A percentile compares a stretch with the other conserved stretches of the same genome.
These are phyloP conservation scores for Tachysurus fulvidraco DNA, from an alignment of 2,113 vertebrate species.

Conservation along the genomic window DNA sequence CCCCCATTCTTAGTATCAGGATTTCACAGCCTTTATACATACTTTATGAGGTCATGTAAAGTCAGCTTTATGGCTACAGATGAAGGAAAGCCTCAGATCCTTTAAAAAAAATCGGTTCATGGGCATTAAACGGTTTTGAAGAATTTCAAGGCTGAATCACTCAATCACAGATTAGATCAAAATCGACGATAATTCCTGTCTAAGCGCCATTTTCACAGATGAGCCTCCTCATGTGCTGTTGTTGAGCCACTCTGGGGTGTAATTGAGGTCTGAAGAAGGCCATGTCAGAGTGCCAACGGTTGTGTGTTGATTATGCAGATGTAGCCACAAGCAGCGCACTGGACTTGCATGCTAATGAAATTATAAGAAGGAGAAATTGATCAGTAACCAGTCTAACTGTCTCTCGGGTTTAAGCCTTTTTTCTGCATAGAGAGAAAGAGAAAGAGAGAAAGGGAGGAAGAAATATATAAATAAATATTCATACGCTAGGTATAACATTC, in stretches of 20 bases:
- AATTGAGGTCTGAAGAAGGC: conserved; percentile 35
- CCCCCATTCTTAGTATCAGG: not conserved
- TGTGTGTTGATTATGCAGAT: conserved; percentile 39
- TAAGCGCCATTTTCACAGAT: conserved; percentile 5
- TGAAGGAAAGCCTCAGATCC: not conserved
- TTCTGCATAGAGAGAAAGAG: not conserved
- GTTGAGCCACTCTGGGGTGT: conserved; percentile 27
- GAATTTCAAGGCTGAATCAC: not conserved
- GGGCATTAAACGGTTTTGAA: not conserved
- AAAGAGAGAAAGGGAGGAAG: too few relatives aligned
- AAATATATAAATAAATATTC: not conserved
- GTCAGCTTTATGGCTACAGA: not conserved
- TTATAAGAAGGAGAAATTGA: conserved; percentile 42
- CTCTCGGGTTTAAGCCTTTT: conserved; percentile 9
- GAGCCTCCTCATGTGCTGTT: not conserved
- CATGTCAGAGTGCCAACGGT: conserved; percentile 11
- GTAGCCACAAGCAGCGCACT: not conserved
- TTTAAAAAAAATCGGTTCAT: not conserved
- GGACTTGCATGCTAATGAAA: conserved; percentile 46
- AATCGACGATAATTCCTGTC: not conserved
- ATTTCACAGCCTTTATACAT: not conserved
- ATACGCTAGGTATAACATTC: not conserved
- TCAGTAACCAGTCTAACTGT: conserved; percentile 20
- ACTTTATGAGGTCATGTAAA: not conserved
- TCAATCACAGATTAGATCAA: not conserved